Evolutionary conservation across 2,113 vertebrate species (phyloP), one percentile per base, ranked within the genome.

Genomic region (Pycnonotus jocosus): DNA sequence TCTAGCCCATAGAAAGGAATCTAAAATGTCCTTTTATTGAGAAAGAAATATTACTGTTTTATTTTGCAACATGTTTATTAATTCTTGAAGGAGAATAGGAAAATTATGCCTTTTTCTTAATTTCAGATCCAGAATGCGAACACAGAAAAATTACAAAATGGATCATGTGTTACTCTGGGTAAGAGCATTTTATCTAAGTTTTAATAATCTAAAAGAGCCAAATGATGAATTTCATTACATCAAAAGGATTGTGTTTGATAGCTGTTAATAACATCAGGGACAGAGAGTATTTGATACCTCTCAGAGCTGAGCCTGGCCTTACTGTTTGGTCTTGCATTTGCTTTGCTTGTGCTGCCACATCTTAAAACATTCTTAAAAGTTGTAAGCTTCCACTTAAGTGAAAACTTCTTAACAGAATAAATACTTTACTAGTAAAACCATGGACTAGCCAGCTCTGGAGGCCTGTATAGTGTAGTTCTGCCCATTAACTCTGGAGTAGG

Each of bases 91-190:
- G 27, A 94, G 65, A 85, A 17, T 77, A 80, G 45, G 42, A 44
- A 92, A 92, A 64, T n/a, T 35, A 48, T 0, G 88, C 24, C 12
- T 92, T 95, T 97, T 92, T 95, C 88, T 40, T 97, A 38, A 70
- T 95, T 97, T 91, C 95, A 97, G 95, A 40, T 97, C 51, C 96
- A 96, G 94, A 97, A 91, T 44, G 61, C 53, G 45, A 96, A 79
- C 73, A 95, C 48, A 86, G 71, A n/a, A 74, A 94, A 45, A 60
- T 12, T 80, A 24, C 74, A 66, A 58, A 97, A 87, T 82, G 84
- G 87, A 88, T 81, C 64, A 37, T 86, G 19, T 89, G 54, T 54
- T 73, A 51, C 50, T 91, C 92, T 95, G 57, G 95, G 98, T 98
- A 97, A 97, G 97, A 82, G 12, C 27, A 54, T 37, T 73, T 73